Evolutionary conservation across 2,888 invertebrate species (phyloP), one percentile per base, ranked within the genome.

Genomic region (Plebejus argus): DNA sequence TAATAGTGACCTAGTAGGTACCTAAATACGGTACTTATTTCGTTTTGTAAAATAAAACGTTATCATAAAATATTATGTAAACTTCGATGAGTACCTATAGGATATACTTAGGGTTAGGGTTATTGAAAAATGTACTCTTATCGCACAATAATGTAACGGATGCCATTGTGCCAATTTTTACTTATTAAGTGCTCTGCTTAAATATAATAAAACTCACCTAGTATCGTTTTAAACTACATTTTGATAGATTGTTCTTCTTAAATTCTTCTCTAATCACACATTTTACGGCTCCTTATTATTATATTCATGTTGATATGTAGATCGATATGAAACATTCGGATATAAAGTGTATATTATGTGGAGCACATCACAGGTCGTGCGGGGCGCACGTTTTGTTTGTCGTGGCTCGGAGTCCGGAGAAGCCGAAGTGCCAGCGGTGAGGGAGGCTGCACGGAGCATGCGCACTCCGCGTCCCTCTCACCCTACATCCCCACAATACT

Each of bases 401-500:
- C 28, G 66, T 28, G 66, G 28, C 5, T 15, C 20, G 12, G 28
- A 28, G 15, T 66, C 66, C 39, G 66, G 80, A 77, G 70, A 33
- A 15, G 77, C 70, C 78, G 80, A 77, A 80, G 80, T 82, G 80
- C 12, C 33, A 78, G 80, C 83, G 82, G 83, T 80, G 82, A 79
- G 81, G 85, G 91, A 91, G 82, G 87, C 90, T 91, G 91, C 84
- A 74, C 76, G 71, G 86, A 90, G 91, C 91, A 88, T 89, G 91
- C 91, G 86, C 81, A 76, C 6, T 89, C 91, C 91, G 86, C 81
- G 74, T 6, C 15, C 45, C 12, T 71, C 76, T 78, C 72, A 61
- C 72, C 71, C 45, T 28, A 76, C 28, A 74, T 74, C 49, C 20
- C 72, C 72, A 23, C 74, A 28, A 18, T 49, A 28, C 74, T 18